Base-by-base conservation (phyloP, 2,888 invertebrate genomes). In the Ophion ventricosus region DNA sequence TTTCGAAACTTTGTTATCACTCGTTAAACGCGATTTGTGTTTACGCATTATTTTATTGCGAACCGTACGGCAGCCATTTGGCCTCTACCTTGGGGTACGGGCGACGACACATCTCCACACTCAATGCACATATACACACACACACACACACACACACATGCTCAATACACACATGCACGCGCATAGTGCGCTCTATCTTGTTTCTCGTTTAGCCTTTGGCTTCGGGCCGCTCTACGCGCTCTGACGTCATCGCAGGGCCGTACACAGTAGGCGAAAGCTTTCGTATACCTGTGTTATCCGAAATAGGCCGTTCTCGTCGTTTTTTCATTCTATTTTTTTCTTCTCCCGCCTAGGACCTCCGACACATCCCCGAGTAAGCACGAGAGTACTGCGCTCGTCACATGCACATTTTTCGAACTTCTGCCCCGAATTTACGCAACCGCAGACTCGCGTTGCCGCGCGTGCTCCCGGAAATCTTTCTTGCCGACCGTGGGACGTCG, bases 1-100 rank as follows among this genome's bases (percentile, higher is more conserved):
- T 66, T 56, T 64, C n/a, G 11, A 14, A 11, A 20, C 29, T 25
- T 40, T 57, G 20, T 61, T 72, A 14, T 61, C 43, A 14, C 1
- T 73, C n/a, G 11, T 23, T 85, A 85, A 70, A 82, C 89, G 87
- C 87, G 81, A 87, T 87, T 86, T 88, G 86, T 85, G 81, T 87
- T 89, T 92, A 88, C 91, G 90, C 92, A 93, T 93, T 92, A 92
- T 72, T 40, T 92, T 64, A 66, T 80, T 74, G 72, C 73, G 73
- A 80, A 86, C 87, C 84, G 88, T 86, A 80, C 87, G 90, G 90
- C 90, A 88, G 91, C 92, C 92, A 92, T 92, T 91, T 90, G 90
- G 90, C 88, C 84, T 88, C 89, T 87, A 88, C 75, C 72, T 87
- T 75, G 20, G n/a, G 61, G 54, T 75, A 75, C 66, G 56, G n/a